Conservation (phyloP, 2,797 vertebrate species). For the Argya squamiceps region DNA sequence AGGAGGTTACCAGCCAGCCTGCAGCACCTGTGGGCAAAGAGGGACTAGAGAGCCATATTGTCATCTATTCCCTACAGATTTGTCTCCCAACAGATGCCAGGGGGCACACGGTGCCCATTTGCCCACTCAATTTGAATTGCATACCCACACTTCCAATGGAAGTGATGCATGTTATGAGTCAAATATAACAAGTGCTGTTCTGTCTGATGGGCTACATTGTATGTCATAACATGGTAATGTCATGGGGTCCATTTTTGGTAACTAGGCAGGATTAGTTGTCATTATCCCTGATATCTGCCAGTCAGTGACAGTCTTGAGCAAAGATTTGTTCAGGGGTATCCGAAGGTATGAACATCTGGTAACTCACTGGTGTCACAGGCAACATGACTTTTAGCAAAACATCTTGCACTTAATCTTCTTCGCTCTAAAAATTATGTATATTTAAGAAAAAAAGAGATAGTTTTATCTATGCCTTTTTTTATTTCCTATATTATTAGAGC, state of each 20-base stretch:
- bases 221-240: neutral
- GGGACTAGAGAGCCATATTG: neutral
- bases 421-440: neutral
- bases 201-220: neutral
- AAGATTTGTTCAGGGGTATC: neutral
- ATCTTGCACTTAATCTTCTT: neutral
- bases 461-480: neutral
- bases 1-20: neutral
- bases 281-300: neutral
- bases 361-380: neutral
- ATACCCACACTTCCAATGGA: neutral
- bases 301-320: neutral
- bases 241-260: neutral
- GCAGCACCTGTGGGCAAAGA: neutral
- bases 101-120: neutral
- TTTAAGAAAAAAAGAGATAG: neutral
- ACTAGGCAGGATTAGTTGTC: neutral
- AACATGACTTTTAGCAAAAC: neutral
- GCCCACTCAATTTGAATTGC: fast-evolving
- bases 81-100: neutral
- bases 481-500: neutral
- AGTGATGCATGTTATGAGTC: neutral
- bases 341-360: neutral
- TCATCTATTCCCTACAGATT: neutral
- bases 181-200: neutral